phyloP scores from a whole-genome alignment of 2,797 vertebrate species.

The Syndactyla subalaris region DNA sequence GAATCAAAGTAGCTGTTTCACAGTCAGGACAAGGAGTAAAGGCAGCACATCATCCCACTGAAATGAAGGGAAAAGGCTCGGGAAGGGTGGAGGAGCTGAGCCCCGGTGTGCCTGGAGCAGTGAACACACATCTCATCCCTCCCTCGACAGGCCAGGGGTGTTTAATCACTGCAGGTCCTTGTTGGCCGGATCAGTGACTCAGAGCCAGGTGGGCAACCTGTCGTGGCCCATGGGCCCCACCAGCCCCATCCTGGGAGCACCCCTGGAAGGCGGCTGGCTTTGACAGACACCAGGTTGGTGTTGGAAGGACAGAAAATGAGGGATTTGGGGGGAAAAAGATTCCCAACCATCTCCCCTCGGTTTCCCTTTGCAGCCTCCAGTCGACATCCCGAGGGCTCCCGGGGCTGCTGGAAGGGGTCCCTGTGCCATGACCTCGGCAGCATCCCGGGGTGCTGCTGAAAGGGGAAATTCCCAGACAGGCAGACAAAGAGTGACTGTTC shows the following conservation, averaged over 20 bases:
- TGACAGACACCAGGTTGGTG: rapidly evolving
- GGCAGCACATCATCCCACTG: rapidly evolving
- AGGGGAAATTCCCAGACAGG: neutral
- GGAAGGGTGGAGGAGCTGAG: neutral
- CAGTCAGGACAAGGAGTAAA: rapidly evolving
- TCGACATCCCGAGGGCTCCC: neutral
- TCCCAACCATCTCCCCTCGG: rapidly evolving
- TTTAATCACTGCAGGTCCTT: rapidly evolving
- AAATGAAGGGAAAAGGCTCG: rapidly evolving
- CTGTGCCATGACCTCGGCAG: neutral
- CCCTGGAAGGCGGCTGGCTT: neutral
- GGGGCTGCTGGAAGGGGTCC: neutral
- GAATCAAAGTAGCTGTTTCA: neutral
- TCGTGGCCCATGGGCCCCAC: rapidly evolving
- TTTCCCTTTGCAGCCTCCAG: rapidly evolving
- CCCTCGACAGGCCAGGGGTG: rapidly evolving
- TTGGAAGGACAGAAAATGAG: neutral
- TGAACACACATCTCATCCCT: rapidly evolving
- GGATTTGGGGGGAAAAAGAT: rapidly evolving
- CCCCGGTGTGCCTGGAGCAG: rapidly evolving
- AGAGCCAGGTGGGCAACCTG: neutral
- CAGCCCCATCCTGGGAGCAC: neutral
- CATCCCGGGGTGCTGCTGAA: rapidly evolving
- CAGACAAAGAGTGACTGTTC: neutral
- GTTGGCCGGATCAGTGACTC: rapidly evolving